Evolutionary conservation across 2,888 invertebrate genomes (phyloP).

Genomic region (Drosophila cyrtoloma): DNA sequence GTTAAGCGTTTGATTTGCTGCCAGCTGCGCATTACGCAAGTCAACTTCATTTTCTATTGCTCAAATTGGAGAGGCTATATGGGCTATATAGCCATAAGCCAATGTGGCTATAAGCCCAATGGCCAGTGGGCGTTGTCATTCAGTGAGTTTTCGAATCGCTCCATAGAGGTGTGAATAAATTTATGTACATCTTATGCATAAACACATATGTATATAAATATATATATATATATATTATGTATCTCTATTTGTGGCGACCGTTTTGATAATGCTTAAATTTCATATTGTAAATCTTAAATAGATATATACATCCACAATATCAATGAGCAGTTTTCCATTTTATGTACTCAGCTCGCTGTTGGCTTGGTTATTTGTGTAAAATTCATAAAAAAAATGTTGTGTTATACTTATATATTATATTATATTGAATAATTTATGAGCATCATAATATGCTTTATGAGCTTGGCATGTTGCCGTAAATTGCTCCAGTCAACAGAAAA

Average conservation of each 20-base stretch:
- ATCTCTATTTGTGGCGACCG: constrained; percentile 10
- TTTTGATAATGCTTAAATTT: constrained; percentile 55
- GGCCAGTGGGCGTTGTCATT: constrained; percentile 75
- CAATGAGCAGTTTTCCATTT: constrained; percentile 26
- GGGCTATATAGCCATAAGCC: constrained; percentile 48
- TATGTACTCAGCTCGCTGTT: constrained; percentile 9
- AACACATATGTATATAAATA: constrained; percentile 12
- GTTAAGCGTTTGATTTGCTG: constrained; percentile 51
- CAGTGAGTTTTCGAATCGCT: constrained; percentile 53
- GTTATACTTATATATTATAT: constrained; percentile 43
- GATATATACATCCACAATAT: neutral
- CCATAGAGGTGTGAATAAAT: constrained; percentile 74
- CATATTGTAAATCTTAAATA: constrained; percentile 44
- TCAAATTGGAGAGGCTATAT: constrained; percentile 54
- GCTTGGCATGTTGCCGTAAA: constrained; percentile 80
- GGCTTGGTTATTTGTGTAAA: constrained; percentile 43
- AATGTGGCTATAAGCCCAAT: constrained; percentile 64
- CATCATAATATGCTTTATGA: constrained; percentile 77
- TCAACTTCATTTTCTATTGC: constrained; percentile 74
- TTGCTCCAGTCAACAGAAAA: constrained; percentile 77
- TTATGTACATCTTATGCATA: constrained; percentile 52
- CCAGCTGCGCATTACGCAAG: constrained; percentile 79
- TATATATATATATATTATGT: constrained; percentile 1
- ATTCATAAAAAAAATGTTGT: constrained; percentile 61
- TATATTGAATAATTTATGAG: constrained; percentile 77